A percentile compares a stretch with the other conserved stretches of the same genome.
Evolutionary conservation across 1,140 invertebrate genomes (phyloP).

Genomic region (Anthonomus grandis): DNA sequence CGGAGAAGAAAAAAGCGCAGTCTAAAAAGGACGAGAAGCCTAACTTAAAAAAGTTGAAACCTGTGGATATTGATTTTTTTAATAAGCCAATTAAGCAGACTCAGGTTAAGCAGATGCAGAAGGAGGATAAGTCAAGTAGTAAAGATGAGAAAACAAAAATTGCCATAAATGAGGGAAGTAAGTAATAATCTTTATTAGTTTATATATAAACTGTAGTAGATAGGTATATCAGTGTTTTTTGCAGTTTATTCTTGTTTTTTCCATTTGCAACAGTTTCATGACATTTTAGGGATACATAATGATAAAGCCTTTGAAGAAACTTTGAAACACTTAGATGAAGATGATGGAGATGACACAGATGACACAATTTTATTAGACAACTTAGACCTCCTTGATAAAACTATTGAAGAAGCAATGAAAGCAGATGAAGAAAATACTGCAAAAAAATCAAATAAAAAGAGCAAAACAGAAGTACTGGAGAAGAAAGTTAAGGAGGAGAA

Average conservation of each 20-base stretch:
- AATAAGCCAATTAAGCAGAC: constrained; percentile 38
- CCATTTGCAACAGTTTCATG: too few relatives aligned
- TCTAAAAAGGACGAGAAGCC: constrained; percentile 16
- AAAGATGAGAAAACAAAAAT: constrained; percentile 31
- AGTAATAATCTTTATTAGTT: constrained; percentile 30
- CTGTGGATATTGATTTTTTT: constrained; percentile 40
- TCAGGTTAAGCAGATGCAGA: constrained; percentile 48
- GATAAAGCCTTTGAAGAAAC: constrained; percentile 69
- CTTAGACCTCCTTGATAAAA: constrained; percentile 42
- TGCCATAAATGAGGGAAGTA: neutral
- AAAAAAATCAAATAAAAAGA: constrained; percentile 14
- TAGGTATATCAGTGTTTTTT: too few relatives aligned
- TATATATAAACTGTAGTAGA: too few relatives aligned
- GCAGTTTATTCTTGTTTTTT: too few relatives aligned
- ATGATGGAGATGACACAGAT: too few relatives aligned
- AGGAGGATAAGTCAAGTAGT: constrained; percentile 29
- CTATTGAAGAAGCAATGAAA: constrained; percentile 36
- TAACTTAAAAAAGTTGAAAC: constrained; percentile 29
- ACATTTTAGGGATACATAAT: constrained; percentile 55
- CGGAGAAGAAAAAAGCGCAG: constrained; percentile 17
- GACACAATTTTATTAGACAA: constrained; percentile 35
- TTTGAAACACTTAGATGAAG: constrained; percentile 60
- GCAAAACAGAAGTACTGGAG: too few relatives aligned
- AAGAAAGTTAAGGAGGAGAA: too few relatives aligned
- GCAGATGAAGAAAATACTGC: constrained; percentile 2